A percentile compares a stretch with the other conserved stretches of the same genome.
Evolutionary conservation across 2,797 vertebrate genomes (phyloP).

Genomic region (Gallinago solitaria): DNA sequence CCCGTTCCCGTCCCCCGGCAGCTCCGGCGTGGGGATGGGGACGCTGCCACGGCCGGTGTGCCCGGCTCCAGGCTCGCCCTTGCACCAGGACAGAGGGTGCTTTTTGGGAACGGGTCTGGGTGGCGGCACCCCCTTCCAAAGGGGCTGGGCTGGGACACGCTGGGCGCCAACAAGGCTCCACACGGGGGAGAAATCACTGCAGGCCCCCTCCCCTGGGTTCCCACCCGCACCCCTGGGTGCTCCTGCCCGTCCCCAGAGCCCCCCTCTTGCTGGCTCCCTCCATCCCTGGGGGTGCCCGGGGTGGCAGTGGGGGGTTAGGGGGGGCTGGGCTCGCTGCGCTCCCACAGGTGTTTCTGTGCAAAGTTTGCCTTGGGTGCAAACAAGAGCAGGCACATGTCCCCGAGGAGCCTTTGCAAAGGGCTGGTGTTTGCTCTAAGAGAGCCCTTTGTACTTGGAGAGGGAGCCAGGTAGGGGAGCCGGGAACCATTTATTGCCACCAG

Average conservation of each 20-base stretch:
- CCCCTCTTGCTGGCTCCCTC: background rate
- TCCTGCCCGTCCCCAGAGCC: background rate
- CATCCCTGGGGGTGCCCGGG: fast-evolving
- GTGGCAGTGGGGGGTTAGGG: background rate
- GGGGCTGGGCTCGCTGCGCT: background rate
- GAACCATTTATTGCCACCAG: background rate
- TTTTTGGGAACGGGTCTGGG: background rate
- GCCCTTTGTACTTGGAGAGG: constrained; percentile 63
- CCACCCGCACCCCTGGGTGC: background rate
- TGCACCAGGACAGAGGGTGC: fast-evolving
- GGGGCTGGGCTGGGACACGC: background rate
- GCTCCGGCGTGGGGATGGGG: background rate
- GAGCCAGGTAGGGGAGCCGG: background rate
- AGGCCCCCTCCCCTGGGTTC: background rate
- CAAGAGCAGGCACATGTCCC: constrained; percentile 58
- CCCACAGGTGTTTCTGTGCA: constrained; percentile 39
- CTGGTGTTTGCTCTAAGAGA: constrained; percentile 56
- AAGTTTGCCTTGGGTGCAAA: constrained; percentile 66
- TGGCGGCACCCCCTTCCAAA: background rate
- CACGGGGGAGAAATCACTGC: fast-evolving
- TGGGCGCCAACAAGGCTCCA: background rate
- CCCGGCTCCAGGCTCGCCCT: background rate
- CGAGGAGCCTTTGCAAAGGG: constrained; percentile 52
- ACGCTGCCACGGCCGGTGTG: fast-evolving
- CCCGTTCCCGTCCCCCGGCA: too few relatives aligned